Conservation (phyloP, 2,797 vertebrate genomes). For the Scomberomorus guttatus region DNA sequence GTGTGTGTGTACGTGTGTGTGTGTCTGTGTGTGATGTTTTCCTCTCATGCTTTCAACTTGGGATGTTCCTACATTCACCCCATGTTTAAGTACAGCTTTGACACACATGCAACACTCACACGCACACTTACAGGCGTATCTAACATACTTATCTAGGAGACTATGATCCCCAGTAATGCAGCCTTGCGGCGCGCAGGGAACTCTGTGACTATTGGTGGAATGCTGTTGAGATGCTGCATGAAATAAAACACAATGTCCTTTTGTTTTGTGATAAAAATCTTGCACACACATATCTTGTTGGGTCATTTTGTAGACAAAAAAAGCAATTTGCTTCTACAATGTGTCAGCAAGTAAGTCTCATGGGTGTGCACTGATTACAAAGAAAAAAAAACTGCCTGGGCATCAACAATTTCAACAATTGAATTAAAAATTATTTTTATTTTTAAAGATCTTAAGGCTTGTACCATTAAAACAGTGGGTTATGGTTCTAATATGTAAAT, state of each 20-base stretch:
- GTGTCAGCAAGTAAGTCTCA: not conserved
- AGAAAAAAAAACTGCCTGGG: slow-evolving; percentile 1
- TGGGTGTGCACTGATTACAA: not conserved
- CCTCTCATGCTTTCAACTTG: slow-evolving; percentile 33
- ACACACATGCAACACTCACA: not conserved
- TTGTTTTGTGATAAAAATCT: slow-evolving; percentile 68
- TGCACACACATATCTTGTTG: not conserved
- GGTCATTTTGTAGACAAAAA: slow-evolving; percentile 27
- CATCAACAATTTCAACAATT: not conserved
- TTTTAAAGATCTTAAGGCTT: too few relatives aligned
- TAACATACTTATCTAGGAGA: slow-evolving; percentile 68
- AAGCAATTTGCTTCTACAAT: not conserved
- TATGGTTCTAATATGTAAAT: too few relatives aligned
- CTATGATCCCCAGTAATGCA: slow-evolving; percentile 53
- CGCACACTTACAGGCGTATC: slow-evolving; percentile 42
- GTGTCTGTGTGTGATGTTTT: slow-evolving; percentile 4
- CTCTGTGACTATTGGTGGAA: slow-evolving; percentile 33
- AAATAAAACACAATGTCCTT: slow-evolving; percentile 68
- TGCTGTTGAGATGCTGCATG: slow-evolving; percentile 18
- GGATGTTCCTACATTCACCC: slow-evolving; percentile 43
- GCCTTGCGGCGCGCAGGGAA: slow-evolving; percentile 43
- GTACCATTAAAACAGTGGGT: too few relatives aligned
- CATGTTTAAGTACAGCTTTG: slow-evolving; percentile 40
- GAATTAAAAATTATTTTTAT: too few relatives aligned
- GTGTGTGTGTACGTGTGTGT: slow-evolving; percentile 8